Conservation (phyloP, 1,140 invertebrate genomes). For the Acromyrmex charruanus region DNA sequence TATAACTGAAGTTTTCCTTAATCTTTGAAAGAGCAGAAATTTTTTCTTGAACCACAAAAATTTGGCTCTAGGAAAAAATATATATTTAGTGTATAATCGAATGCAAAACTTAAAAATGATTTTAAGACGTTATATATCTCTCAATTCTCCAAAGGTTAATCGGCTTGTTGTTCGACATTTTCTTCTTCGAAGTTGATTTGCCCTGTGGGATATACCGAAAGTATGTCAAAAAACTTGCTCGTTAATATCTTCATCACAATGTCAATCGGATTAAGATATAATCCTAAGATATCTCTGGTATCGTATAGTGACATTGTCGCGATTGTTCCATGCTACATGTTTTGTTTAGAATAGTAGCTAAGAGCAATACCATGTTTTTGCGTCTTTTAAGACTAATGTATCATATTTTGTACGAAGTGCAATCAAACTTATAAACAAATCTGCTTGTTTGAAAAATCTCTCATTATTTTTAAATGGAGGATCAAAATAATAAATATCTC, state of each 20-base stretch:
- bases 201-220: slow-evolving; percentile 47
- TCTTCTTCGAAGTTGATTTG: background rate
- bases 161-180: slow-evolving; percentile 50
- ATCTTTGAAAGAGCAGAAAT: too few species aligned
- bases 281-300: background rate
- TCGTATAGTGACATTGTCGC: too few species aligned
- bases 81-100: too few species aligned
- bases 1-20: slow-evolving; percentile 74
- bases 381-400: background rate
- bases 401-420: background rate
- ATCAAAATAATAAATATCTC: background rate
- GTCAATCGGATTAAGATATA: background rate
- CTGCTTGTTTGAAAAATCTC: background rate
- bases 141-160: slow-evolving; percentile 58
- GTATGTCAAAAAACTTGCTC: slow-evolving; percentile 2
- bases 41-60: too few species aligned
- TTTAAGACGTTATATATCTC: too few species aligned
- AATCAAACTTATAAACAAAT: background rate
- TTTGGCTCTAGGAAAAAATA: too few species aligned
- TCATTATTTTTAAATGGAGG: background rate
- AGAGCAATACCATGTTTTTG: background rate
- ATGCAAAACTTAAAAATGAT: too few species aligned
- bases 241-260: background rate
- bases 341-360: background rate
- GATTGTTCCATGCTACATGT: background rate